A percentile compares a stretch with the other conserved stretches of the same genome.
Evolutionary conservation across 2,797 vertebrate species (phyloP).

Genomic region (Gobio occitaniae): DNA sequence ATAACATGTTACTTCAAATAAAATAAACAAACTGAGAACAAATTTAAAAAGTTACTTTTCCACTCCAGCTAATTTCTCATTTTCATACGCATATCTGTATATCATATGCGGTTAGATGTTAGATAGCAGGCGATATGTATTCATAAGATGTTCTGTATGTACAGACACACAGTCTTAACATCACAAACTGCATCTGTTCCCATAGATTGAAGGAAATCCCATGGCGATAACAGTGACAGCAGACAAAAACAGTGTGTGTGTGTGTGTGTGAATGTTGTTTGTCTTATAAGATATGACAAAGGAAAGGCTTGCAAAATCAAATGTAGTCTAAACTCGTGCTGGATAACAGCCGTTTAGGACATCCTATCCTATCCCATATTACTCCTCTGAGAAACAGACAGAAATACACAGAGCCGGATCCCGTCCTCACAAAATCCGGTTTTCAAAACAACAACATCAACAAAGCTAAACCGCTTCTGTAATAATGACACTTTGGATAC

Average conservation of each 20-base stretch:
- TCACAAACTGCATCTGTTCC: slow-evolving; percentile 39
- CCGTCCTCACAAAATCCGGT: neutral
- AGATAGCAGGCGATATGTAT: neutral
- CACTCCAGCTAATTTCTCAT: neutral
- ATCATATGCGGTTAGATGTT: neutral
- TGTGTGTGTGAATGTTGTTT: slow-evolving; percentile 9
- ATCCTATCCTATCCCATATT: slow-evolving; percentile 24
- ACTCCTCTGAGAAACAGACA: slow-evolving; percentile 10
- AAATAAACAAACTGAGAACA: neutral
- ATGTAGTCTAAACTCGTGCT: slow-evolving; percentile 39
- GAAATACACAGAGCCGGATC: neutral
- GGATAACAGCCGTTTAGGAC: slow-evolving; percentile 38
- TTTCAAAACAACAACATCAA: neutral
- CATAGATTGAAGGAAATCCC: slow-evolving; percentile 53
- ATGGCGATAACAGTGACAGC: slow-evolving; percentile 16
- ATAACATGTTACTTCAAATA: neutral
- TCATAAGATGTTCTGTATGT: slow-evolving; percentile 3
- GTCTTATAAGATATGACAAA: slow-evolving; percentile 44
- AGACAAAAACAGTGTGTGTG: slow-evolving; percentile 41
- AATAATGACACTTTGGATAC: neutral
- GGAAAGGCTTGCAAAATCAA: slow-evolving; percentile 1
- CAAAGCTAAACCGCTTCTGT: neutral
- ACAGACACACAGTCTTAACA: slow-evolving; percentile 32
- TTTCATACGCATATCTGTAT: neutral
- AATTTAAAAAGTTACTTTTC: too few relatives aligned